Evolutionary conservation across 2,113 vertebrate species (phyloP).

Genomic region (Verasper variegatus): DNA sequence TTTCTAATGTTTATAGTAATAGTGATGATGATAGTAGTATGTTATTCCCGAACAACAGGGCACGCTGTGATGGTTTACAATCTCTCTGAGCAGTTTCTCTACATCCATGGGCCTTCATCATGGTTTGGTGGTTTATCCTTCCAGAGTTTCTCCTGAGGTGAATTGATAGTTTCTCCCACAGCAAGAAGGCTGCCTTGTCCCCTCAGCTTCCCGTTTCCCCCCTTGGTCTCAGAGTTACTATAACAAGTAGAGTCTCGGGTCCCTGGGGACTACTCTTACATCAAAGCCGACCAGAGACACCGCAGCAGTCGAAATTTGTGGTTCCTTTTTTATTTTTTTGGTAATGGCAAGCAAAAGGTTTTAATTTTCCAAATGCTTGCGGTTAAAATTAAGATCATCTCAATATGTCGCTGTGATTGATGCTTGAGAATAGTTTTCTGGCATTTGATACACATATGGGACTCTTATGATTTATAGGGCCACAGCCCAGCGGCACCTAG

Average conservation of each 20-base stretch:
- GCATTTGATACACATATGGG: conserved; percentile 76
- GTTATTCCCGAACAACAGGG: conserved; percentile 33
- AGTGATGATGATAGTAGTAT: conserved; percentile 31
- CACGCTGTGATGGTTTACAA: conserved; percentile 41
- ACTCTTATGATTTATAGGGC: conserved; percentile 75
- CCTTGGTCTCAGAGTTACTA: conserved; percentile 42
- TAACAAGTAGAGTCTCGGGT: conserved; percentile 58
- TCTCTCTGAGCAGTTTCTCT: conserved; percentile 46
- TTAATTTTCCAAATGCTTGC: conserved; percentile 84
- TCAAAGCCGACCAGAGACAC: conserved; percentile 74
- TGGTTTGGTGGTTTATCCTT: conserved; percentile 65
- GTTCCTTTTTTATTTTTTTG: conserved; percentile 60
- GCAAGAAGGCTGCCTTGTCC: conserved; percentile 35
- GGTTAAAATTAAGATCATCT: conserved; percentile 82
- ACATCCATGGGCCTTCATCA: conserved; percentile 49
- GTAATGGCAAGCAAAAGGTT: conserved; percentile 77
- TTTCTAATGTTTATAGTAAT: conserved; percentile 12
- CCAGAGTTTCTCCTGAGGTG: conserved; percentile 40
- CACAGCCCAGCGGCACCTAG: conserved; percentile 58
- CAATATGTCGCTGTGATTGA: conserved; percentile 82
- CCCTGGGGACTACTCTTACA: conserved; percentile 73
- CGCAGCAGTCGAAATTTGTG: conserved; percentile 75
- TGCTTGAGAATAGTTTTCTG: conserved; percentile 78
- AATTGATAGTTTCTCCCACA: conserved; percentile 53
- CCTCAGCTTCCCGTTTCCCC: conserved; percentile 42